Percentiles rank a stretch among this genome's conserved stretches.
phyloP scores from a whole-genome alignment of 2,113 vertebrate species.

The Plecturocebus donacophilus region DNA sequence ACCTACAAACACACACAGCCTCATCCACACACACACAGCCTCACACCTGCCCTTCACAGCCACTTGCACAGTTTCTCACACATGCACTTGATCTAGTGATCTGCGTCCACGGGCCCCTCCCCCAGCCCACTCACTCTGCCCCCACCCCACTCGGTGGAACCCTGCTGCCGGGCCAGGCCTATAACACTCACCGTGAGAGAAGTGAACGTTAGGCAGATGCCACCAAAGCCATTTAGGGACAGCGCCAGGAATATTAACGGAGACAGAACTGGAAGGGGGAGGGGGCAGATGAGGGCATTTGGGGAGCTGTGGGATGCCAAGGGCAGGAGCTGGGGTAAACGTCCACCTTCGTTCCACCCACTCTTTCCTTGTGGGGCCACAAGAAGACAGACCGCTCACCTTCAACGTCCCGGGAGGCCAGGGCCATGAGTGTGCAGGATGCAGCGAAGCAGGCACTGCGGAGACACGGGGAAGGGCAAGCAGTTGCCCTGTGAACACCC shows the following conservation, averaged over 20 bases:
- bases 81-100: too few species aligned
- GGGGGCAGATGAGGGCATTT: background rate
- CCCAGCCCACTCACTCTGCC: background rate
- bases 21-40: background rate
- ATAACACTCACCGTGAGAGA: conserved; percentile 92
- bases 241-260: conserved; percentile 92
- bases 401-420: conserved; percentile 84
- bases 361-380: background rate
- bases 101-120: too few species aligned
- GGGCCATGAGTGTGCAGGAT: conserved; percentile 91
- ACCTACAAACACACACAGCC: background rate
- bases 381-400: conserved; percentile 80
- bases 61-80: background rate
- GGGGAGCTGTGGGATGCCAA: background rate
- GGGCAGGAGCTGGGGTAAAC: background rate
- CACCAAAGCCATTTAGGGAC: conserved; percentile 94
- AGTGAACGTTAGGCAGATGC: conserved; percentile 95
- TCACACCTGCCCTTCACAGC: background rate
- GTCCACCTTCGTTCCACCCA: background rate
- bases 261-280: conserved; percentile 85
- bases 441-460: conserved; percentile 88
- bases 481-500: fast-evolving
- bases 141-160: too few species aligned
- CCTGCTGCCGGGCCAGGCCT: background rate
- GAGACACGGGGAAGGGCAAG: background rate